These are phyloP conservation scores for Erythrocercus mccallii DNA, from an alignment of 2,113 vertebrate species.

Conservation along the genomic window DNA sequence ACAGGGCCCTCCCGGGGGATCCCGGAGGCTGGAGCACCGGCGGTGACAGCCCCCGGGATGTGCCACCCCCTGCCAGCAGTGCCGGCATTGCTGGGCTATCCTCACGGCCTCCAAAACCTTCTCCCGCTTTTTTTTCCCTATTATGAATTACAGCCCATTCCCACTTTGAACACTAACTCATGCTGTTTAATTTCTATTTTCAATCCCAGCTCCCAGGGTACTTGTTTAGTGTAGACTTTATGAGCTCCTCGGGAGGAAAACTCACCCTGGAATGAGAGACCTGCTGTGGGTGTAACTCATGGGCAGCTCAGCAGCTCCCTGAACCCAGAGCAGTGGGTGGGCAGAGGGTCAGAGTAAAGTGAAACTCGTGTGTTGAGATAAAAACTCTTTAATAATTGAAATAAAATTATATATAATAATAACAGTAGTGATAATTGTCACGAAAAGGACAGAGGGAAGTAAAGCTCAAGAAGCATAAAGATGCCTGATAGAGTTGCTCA, in stretches of 20 bases:
- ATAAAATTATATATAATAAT: neutral
- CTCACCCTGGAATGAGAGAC: neutral
- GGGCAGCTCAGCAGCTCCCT: neutral
- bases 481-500: neutral
- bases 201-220: neutral
- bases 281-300: neutral
- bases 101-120: neutral
- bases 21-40: no score
- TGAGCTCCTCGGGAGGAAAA: neutral
- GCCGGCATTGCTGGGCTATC: neutral
- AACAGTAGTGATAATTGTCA: neutral
- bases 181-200: neutral
- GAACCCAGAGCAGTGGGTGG: neutral
- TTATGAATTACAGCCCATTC: neutral
- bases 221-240: neutral
- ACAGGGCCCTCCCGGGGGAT: no score
- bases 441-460: neutral
- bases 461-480: neutral
- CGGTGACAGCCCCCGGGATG: neutral
- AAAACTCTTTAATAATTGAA: neutral
- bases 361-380: neutral
- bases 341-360: neutral
- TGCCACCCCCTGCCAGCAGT: neutral
- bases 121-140: fast-evolving
- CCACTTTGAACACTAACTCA: neutral